These are phyloP conservation scores for Vombatus ursinus DNA, from an alignment of 2,113 vertebrate species.

Conservation along the genomic window DNA sequence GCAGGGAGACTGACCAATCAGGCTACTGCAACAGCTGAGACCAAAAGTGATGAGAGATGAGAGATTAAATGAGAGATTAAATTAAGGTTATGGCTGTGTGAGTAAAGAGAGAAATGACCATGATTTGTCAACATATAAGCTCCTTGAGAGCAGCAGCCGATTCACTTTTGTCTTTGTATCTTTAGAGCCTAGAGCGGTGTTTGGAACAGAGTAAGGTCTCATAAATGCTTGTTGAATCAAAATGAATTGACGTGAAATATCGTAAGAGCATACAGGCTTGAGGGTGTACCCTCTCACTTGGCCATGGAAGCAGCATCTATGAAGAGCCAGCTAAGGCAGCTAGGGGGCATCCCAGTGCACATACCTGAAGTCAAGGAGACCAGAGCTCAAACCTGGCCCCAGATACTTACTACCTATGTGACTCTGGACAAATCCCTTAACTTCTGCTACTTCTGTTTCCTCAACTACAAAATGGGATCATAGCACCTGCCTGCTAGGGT, in stretches of 20 bases:
- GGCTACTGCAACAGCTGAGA: background rate
- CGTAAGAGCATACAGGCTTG: background rate
- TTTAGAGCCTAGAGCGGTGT: background rate
- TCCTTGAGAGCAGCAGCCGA: background rate
- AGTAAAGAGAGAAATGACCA: background rate
- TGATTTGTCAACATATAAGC: background rate
- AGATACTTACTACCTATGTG: no score
- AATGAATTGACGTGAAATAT: background rate
- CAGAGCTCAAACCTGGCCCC: no score
- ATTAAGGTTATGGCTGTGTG: background rate
- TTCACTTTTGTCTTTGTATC: background rate
- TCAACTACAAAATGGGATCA: no score
- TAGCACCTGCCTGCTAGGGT: no score
- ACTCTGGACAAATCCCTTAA: no score
- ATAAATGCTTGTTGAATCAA: background rate
- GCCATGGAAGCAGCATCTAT: background rate
- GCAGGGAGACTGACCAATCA: rapidly evolving
- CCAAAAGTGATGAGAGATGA: background rate
- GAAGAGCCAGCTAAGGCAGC: background rate
- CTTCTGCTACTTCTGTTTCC: no score
- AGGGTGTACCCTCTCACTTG: background rate
- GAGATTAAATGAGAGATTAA: no score
- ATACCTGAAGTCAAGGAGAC: no score
- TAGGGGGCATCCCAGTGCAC: background rate
- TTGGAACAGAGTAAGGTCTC: background rate